These are phyloP conservation scores for Botia almorhae DNA, from an alignment of 2,797 vertebrate species.

Conservation along the genomic window DNA sequence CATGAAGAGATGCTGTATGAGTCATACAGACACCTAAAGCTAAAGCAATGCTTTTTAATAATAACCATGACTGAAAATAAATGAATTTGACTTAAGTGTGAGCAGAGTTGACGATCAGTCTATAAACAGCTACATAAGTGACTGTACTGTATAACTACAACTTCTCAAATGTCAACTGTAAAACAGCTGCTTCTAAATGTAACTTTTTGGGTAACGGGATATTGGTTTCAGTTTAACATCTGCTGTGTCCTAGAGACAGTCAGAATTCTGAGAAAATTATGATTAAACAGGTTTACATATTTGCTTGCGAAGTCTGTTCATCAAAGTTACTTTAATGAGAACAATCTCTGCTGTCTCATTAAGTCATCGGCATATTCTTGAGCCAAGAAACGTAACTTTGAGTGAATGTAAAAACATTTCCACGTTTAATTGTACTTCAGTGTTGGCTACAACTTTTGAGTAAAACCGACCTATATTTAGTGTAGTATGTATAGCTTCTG, in stretches of 20 bases:
- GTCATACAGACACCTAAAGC: not conserved
- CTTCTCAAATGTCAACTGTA: not conserved
- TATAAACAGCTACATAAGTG: not conserved
- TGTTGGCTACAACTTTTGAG: not conserved
- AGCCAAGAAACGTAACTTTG: not conserved
- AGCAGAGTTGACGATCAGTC: not conserved
- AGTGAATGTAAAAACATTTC: not conserved
- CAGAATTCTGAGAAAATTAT: not conserved
- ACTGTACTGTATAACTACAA: no score
- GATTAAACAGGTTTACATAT: not conserved
- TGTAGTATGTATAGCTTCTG: not conserved
- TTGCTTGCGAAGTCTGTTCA: not conserved
- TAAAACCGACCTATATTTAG: not conserved
- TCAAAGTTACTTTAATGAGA: not conserved
- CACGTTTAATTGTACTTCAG: not conserved
- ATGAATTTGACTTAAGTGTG: not conserved
- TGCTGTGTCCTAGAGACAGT: not conserved
- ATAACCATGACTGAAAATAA: not conserved
- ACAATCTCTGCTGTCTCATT: not conserved
- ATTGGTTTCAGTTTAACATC: not conserved
- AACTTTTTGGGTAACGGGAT: not conserved
- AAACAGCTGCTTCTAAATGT: not conserved
- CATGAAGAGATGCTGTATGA: slow-evolving; percentile 9
- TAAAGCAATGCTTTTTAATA: not conserved
- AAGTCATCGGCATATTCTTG: not conserved